Evolutionary conservation across 2,797 vertebrate species (phyloP).

Genomic region (Chromobotia macracanthus): DNA sequence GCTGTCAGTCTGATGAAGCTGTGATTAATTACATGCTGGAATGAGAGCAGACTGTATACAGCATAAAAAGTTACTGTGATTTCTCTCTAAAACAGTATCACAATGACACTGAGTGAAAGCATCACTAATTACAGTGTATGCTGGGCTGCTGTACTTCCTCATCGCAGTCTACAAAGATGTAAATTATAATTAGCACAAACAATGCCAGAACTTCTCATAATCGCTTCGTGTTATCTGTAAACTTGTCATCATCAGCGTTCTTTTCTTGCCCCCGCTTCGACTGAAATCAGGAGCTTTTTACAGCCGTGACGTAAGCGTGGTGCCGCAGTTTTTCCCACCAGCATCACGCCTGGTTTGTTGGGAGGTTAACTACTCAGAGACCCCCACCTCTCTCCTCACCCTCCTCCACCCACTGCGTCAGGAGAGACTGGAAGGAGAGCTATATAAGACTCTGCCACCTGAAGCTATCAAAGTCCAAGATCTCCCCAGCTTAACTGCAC

Average conservation of each 20-base stretch:
- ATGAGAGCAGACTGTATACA: slow-evolving; percentile 42
- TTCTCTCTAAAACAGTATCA: slow-evolving; percentile 25
- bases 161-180: slow-evolving; percentile 9
- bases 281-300: slow-evolving; percentile 61
- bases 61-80: slow-evolving; percentile 29
- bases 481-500: slow-evolving; percentile 63
- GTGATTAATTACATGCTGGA: slow-evolving; percentile 61
- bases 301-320: slow-evolving; percentile 63
- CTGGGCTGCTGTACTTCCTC: slow-evolving; percentile 3
- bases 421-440: slow-evolving; percentile 70
- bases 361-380: slow-evolving; percentile 70
- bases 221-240: slow-evolving; percentile 9
- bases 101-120: slow-evolving; percentile 42
- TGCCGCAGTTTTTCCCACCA: slow-evolving; percentile 57
- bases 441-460: slow-evolving; percentile 85
- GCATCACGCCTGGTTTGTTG: slow-evolving; percentile 61
- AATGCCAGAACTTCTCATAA: slow-evolving; percentile 35
- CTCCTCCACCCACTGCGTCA: slow-evolving; percentile 83
- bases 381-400: slow-evolving; percentile 66
- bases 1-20: slow-evolving; percentile 71
- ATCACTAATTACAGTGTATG: slow-evolving; percentile 39
- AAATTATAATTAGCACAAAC: slow-evolving; percentile 40
- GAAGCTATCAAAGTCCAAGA: slow-evolving; percentile 73
- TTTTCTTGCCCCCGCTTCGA: slow-evolving; percentile 28
- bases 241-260: slow-evolving; percentile 38